Evolutionary conservation across 1,140 invertebrate genomes (phyloP).

Genomic region (Scylla paramamosain): DNA sequence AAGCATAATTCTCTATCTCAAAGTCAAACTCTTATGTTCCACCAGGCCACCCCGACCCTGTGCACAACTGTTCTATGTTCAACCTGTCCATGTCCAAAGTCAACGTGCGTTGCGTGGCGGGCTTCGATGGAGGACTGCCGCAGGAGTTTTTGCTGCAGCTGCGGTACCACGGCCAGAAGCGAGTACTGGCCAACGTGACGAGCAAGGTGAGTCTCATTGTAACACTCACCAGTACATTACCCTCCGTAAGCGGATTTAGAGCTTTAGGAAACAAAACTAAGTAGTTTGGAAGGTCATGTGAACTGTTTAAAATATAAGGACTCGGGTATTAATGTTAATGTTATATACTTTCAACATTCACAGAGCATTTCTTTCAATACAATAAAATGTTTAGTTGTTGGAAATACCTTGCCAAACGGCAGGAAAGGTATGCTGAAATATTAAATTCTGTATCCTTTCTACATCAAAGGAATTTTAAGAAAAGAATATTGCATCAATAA

Average conservation of each 20-base stretch:
- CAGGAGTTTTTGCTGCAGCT: slow-evolving; percentile 92
- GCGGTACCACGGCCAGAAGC: slow-evolving; percentile 84
- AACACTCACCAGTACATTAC: slow-evolving; percentile 77
- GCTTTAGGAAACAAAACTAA: not conserved
- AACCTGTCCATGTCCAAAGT: slow-evolving; percentile 86
- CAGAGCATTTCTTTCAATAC: no score
- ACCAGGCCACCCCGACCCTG: slow-evolving; percentile 88
- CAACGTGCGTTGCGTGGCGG: slow-evolving; percentile 88
- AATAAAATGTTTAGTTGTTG: no score
- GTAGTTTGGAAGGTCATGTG: not conserved
- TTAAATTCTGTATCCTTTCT: no score
- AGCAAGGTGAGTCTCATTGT: slow-evolving; percentile 81
- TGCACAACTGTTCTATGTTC: slow-evolving; percentile 90
- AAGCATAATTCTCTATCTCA: no score
- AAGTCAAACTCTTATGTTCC: no score
- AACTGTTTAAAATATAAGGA: no score
- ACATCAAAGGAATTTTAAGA: no score
- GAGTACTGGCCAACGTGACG: slow-evolving; percentile 78
- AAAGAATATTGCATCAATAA: no score
- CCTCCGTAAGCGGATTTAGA: not conserved
- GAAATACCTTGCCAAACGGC: no score
- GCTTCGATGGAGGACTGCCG: slow-evolving; percentile 89
- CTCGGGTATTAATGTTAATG: no score
- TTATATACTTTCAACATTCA: no score
- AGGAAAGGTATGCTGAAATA: no score